These are phyloP conservation scores for Erpornis zantholeuca DNA, from an alignment of 2,113 vertebrate genomes.

Conservation along the genomic window DNA sequence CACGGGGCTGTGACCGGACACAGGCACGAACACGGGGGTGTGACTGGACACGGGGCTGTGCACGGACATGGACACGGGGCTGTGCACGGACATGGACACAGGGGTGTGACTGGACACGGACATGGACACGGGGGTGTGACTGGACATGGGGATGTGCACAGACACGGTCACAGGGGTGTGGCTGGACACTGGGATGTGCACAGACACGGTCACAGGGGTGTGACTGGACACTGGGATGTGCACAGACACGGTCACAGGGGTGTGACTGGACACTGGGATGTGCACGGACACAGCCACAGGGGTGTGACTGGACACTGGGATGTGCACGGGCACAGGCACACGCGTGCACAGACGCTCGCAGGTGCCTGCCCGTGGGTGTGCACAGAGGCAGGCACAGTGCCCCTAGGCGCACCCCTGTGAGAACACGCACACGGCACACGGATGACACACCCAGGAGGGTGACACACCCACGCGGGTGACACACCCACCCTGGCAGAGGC, in stretches of 20 bases:
- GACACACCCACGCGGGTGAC: too few relatives aligned
- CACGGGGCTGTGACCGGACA: not conserved
- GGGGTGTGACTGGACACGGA: not conserved
- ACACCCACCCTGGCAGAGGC: too few relatives aligned
- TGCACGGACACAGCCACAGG: not conserved
- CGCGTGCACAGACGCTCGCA: accelerated
- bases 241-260: accelerated
- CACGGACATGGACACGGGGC: not conserved
- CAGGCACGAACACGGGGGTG: too few relatives aligned
- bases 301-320: too few relatives aligned
- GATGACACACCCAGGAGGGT: too few relatives aligned
- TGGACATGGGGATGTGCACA: not conserved
- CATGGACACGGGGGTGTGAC: too few relatives aligned
- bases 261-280: not conserved
- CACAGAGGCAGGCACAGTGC: not conserved
- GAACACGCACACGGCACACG: not conserved
- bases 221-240: not conserved
- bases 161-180: too few relatives aligned
- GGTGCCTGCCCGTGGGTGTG: accelerated
- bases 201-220: too few relatives aligned
- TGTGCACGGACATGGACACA: too few relatives aligned
- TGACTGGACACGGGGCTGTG: too few relatives aligned
- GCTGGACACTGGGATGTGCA: not conserved
- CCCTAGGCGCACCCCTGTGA: too few relatives aligned
- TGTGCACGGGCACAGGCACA: too few relatives aligned